These are phyloP conservation scores for Acanthochromis polyacanthus DNA, from an alignment of 2,113 vertebrate genomes.

Conservation along the genomic window DNA sequence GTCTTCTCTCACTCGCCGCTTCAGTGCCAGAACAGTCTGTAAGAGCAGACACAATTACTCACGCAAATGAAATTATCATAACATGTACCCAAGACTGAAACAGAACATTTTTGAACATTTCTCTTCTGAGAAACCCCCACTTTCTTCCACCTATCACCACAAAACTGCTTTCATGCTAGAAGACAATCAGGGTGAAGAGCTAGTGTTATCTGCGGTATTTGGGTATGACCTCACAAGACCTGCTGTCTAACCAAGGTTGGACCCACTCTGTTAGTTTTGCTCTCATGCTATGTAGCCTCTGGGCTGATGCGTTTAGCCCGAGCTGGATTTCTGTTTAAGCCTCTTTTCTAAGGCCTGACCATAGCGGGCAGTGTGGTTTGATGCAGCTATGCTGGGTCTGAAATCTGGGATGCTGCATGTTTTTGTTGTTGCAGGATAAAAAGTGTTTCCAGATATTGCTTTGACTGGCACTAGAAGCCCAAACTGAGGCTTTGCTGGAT, in stretches of 20 bases:
- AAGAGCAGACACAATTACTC: constrained; percentile 75
- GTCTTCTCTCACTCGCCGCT: constrained; percentile 30
- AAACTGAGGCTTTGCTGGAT: constrained; percentile 72
- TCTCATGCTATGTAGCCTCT: constrained; percentile 61
- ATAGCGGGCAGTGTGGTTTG: constrained; percentile 71
- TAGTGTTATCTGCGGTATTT: constrained; percentile 39
- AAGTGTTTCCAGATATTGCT: constrained; percentile 82
- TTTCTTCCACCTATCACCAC: constrained; percentile 42
- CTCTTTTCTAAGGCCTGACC: constrained; percentile 64
- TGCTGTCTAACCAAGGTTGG: constrained; percentile 39
- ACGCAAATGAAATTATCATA: constrained; percentile 78
- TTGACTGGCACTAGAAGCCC: constrained; percentile 70
- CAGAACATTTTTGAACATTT: constrained; percentile 47
- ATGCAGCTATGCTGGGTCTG: constrained; percentile 67
- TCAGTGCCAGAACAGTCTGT: constrained; percentile 54
- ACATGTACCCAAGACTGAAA: constrained; percentile 70
- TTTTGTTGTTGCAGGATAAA: constrained; percentile 75
- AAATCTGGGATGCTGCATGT: constrained; percentile 72
- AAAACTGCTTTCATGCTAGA: constrained; percentile 55
- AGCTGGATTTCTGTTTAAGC: constrained; percentile 55
- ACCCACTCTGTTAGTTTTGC: constrained; percentile 14
- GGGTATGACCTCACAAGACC: constrained; percentile 56
- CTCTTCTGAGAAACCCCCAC: constrained; percentile 32
- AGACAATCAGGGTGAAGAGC: constrained; percentile 41
- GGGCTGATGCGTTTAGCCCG: constrained; percentile 46